A percentile compares a stretch with the other conserved stretches of the same genome.
phyloP scores from a whole-genome alignment of 2,797 vertebrate genomes.

The Halcyon badia region DNA sequence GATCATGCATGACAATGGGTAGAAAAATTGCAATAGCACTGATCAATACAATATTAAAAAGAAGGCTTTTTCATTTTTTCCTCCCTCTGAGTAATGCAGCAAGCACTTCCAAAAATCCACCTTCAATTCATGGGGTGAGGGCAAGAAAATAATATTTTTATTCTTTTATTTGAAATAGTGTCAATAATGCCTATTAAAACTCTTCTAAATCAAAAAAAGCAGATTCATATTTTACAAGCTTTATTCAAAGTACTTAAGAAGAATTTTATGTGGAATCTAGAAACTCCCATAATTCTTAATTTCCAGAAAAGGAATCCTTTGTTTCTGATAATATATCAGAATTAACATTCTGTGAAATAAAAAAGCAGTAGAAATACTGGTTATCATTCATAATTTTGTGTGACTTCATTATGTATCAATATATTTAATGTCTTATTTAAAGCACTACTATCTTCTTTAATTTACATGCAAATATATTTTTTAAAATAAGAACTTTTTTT shows the following conservation, averaged over 20 bases:
- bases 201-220: slow-evolving; percentile 8
- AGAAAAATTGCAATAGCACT: background rate
- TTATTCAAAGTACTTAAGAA: slow-evolving; percentile 29
- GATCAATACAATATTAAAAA: background rate
- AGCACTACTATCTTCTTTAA: background rate
- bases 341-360: slow-evolving; percentile 34
- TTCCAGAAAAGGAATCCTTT: background rate
- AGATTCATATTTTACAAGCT: background rate
- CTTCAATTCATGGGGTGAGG: background rate
- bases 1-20: background rate
- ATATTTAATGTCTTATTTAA: background rate
- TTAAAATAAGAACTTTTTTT: background rate
- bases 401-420: background rate
- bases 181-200: slow-evolving; percentile 30
- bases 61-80: background rate
- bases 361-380: background rate
- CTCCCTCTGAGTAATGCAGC: background rate
- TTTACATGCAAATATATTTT: background rate
- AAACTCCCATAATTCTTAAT: background rate
- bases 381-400: background rate
- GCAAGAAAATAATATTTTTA: background rate
- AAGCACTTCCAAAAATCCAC: background rate
- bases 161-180: background rate
- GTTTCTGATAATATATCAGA: slow-evolving; percentile 2
- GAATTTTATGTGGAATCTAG: slow-evolving; percentile 3